Evolutionary conservation across 2,888 invertebrate genomes (phyloP).

Genomic region (Liopterus haemorrhoidalis): DNA sequence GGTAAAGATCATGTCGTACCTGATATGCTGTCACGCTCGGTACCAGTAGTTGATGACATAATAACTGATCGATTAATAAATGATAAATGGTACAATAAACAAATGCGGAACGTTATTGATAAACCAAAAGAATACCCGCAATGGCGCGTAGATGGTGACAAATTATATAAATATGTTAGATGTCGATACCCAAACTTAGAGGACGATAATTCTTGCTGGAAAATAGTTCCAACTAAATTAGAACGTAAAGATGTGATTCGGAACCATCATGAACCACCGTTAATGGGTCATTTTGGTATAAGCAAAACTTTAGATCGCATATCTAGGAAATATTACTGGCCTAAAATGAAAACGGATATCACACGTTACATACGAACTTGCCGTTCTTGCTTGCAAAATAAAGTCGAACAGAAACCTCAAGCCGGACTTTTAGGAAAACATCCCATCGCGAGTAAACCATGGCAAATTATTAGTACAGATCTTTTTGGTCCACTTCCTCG

Average conservation of each 20-base stretch:
- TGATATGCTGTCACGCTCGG: constrained; percentile 23
- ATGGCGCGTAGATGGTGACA: neutral
- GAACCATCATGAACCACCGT: neutral
- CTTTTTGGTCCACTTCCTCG: neutral
- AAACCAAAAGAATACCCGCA: neutral
- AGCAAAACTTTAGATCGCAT: neutral
- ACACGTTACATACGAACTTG: neutral
- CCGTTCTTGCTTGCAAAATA: neutral
- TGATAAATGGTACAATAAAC: constrained; percentile 5
- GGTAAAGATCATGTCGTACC: constrained; percentile 25
- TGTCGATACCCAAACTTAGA: neutral
- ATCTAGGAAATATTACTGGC: constrained; percentile 21
- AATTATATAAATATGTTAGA: neutral
- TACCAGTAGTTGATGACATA: neutral
- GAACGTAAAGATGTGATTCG: neutral
- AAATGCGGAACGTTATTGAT: neutral
- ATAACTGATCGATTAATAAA: neutral
- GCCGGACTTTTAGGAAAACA: neutral
- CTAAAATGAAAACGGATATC: constrained; percentile 15
- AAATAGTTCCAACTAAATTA: neutral
- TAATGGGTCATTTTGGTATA: constrained; percentile 11
- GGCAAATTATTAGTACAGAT: neutral
- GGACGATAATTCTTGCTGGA: neutral
- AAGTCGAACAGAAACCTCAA: neutral
- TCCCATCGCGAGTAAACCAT: neutral